Percentiles rank a stretch among this genome's conserved stretches.
These are phyloP conservation scores for Tenthredo distinguenda DNA, from an alignment of 2,888 invertebrate species.

Conservation along the genomic window DNA sequence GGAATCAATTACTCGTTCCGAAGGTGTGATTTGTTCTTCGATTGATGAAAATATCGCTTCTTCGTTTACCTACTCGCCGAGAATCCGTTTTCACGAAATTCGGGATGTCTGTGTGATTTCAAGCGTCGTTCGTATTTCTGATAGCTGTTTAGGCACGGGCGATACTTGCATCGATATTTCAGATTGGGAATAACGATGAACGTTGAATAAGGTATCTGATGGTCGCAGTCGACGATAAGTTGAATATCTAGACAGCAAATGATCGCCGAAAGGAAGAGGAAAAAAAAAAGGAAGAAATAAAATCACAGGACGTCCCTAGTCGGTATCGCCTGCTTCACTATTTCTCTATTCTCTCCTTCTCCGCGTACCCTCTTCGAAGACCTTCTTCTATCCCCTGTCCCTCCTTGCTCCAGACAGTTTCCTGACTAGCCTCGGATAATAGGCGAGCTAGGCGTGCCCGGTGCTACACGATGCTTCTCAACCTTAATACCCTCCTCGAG, in stretches of 20 bases:
- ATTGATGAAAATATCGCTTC: neutral
- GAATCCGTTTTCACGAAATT: neutral
- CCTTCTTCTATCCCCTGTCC: neutral
- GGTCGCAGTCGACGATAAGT: neutral
- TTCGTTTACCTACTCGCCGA: neutral
- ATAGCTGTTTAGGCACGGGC: neutral
- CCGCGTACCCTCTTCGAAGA: neutral
- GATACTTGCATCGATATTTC: neutral
- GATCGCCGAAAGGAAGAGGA: neutral
- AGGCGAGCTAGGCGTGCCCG: slow-evolving; percentile 35
- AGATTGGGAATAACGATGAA: neutral
- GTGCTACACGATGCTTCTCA: slow-evolving; percentile 19
- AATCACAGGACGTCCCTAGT: neutral
- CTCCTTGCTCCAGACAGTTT: neutral
- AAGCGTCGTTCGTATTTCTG: neutral
- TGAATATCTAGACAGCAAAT: neutral
- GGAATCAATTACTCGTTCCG: too few species aligned
- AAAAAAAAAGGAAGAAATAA: neutral
- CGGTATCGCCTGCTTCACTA: neutral
- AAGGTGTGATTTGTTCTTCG: too few species aligned
- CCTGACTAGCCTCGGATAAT: slow-evolving; percentile 22
- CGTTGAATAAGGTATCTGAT: neutral
- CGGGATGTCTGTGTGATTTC: neutral
- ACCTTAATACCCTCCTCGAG: neutral
- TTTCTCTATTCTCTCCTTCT: slow-evolving; percentile 9